Evolutionary conservation across 2,113 vertebrate species (phyloP).

Genomic region (Argyrosomus japonicus): DNA sequence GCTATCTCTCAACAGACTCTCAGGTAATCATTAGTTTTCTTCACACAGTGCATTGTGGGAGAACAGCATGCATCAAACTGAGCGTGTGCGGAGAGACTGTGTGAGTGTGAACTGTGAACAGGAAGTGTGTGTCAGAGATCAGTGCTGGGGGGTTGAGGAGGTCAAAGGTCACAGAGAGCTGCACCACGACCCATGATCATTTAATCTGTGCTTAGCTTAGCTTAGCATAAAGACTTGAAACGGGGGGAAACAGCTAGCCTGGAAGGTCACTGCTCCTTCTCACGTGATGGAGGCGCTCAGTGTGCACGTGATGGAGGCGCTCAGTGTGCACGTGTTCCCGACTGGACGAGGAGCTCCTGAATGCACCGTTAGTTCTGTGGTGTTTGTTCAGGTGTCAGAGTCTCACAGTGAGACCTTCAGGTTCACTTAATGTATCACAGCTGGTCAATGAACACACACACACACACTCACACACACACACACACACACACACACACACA

Average conservation of each 20-base stretch:
- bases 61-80: too few relatives aligned
- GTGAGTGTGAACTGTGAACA: background rate
- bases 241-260: too few relatives aligned
- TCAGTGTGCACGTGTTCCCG: background rate
- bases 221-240: too few relatives aligned
- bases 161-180: background rate
- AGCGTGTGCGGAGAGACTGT: background rate
- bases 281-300: too few relatives aligned
- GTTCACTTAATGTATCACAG: background rate
- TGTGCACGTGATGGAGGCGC: too few relatives aligned
- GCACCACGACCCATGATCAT: too few relatives aligned
- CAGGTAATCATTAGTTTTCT: too few relatives aligned
- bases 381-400: slow-evolving; percentile 47
- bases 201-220: too few relatives aligned
- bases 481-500: background rate
- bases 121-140: background rate
- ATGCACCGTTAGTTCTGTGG: background rate
- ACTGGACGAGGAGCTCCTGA: background rate
- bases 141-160: background rate
- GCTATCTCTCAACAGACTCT: too few relatives aligned
- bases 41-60: background rate
- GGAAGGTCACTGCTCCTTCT: too few relatives aligned
- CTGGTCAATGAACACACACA: background rate
- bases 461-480: background rate
- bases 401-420: slow-evolving; percentile 11